A percentile compares a stretch with the other conserved stretches of the same genome.
These are phyloP conservation scores for Formica aserva DNA, from an alignment of 2,888 invertebrate genomes.

Conservation along the genomic window DNA sequence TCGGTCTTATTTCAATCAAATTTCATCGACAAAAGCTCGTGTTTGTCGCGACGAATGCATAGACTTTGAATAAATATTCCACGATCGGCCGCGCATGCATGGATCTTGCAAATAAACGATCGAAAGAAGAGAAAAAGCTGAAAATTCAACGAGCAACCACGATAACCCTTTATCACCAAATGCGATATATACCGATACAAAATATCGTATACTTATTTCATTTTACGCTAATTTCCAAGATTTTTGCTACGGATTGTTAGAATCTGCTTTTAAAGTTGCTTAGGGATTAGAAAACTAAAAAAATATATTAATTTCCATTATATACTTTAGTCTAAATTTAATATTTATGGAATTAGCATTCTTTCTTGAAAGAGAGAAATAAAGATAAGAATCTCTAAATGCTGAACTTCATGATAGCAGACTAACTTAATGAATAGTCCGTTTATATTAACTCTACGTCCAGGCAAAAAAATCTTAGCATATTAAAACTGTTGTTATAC, in stretches of 20 bases:
- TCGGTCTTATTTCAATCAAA: background rate
- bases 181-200: background rate
- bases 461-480: background rate
- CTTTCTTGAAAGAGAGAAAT: background rate
- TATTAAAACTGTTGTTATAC: slow-evolving; percentile 14
- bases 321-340: slow-evolving; percentile 1
- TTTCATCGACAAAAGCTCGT: background rate
- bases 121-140: slow-evolving; percentile 28
- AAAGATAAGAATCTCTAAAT: background rate
- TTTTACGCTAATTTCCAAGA: background rate
- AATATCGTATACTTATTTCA: background rate
- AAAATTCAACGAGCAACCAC: slow-evolving; percentile 24
- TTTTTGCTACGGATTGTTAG: background rate
- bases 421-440: slow-evolving; percentile 5
- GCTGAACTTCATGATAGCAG: background rate
- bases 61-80: slow-evolving; percentile 25
- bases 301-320: slow-evolving; percentile 21
- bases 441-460: slow-evolving; percentile 24
- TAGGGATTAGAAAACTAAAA: slow-evolving; percentile 6
- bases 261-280: background rate
- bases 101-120: slow-evolving; percentile 24
- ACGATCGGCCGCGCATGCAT: slow-evolving; percentile 27
- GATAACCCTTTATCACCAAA: slow-evolving; percentile 19
- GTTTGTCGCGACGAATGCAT: background rate
- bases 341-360: background rate